A percentile compares a stretch with the other conserved stretches of the same genome.
Evolutionary conservation across 1,140 invertebrate genomes (phyloP).

Genomic region (Ectropis grisescens): DNA sequence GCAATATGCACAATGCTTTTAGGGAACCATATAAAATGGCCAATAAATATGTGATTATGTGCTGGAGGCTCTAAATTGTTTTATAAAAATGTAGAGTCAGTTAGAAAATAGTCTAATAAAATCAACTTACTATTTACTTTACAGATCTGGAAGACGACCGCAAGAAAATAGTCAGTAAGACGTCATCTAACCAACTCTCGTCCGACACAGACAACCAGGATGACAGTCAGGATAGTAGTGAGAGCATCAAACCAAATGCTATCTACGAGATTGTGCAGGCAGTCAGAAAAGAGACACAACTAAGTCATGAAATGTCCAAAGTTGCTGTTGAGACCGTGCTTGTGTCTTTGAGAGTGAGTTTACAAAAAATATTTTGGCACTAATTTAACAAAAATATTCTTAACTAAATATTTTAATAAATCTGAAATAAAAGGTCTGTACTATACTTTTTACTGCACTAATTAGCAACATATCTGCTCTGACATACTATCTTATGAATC

Average conservation of each 20-base stretch:
- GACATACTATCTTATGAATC: too few species aligned
- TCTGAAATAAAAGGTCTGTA: too few species aligned
- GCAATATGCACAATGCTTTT: too few species aligned
- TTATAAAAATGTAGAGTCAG: too few species aligned
- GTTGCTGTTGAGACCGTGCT: constrained; percentile 86
- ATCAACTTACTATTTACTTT: too few species aligned
- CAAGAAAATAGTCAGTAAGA: constrained; percentile 25
- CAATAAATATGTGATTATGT: too few species aligned
- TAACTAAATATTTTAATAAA: not conserved
- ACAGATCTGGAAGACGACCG: constrained; percentile 25
- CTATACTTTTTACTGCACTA: too few species aligned
- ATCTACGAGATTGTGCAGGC: constrained; percentile 83
- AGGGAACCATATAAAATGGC: too few species aligned
- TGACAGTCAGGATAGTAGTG: constrained; percentile 57
- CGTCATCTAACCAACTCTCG: constrained; percentile 44
- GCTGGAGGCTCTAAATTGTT: too few species aligned
- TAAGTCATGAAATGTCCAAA: constrained; percentile 89
- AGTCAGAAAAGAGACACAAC: constrained; percentile 84
- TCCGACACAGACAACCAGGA: constrained; percentile 59
- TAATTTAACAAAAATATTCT: not conserved
- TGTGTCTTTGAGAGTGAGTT: constrained; percentile 70
- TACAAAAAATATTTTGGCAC: constrained; percentile 1
- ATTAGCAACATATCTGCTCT: too few species aligned
- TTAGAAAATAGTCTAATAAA: too few species aligned
- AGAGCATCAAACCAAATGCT: constrained; percentile 66